Percentiles rank a stretch among this genome's conserved stretches.
Evolutionary conservation across 2,113 vertebrate species (phyloP).

Genomic region (Seriola aureovittata): DNA sequence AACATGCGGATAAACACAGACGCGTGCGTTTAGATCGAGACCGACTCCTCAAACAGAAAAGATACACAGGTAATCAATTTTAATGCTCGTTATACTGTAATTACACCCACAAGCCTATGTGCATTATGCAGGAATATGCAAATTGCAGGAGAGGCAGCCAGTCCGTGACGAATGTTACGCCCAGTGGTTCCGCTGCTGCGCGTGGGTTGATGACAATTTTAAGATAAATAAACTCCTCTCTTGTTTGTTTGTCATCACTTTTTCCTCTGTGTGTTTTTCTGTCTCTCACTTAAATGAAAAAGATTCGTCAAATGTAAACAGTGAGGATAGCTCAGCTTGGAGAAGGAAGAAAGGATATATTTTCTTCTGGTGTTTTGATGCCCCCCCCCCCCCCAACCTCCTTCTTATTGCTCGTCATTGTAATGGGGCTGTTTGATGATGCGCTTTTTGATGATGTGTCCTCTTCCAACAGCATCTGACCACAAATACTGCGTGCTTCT

Average conservation of each 20-base stretch:
- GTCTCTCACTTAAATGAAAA: not conserved
- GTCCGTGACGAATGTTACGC: conserved; percentile 57
- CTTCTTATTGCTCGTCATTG: conserved; percentile 13
- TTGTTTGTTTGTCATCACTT: conserved; percentile 41
- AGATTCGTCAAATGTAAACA: conserved; percentile 12
- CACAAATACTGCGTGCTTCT: conserved; percentile 50
- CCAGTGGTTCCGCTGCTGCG: conserved; percentile 23
- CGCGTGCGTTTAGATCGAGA: conserved; percentile 14
- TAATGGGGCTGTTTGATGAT: conserved; percentile 61
- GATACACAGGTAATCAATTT: conserved; percentile 54
- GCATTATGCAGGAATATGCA: conserved; percentile 65
- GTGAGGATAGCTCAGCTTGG: not conserved
- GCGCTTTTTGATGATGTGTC: conserved; percentile 47
- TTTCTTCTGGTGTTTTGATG: conserved; percentile 6
- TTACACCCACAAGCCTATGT: conserved; percentile 63
- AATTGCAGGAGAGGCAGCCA: conserved; percentile 50
- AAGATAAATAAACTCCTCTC: conserved; percentile 50
- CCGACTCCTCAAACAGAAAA: conserved; percentile 24
- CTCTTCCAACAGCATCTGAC: conserved; percentile 44
- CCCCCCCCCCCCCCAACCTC: not conserved
- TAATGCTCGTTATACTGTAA: conserved; percentile 56
- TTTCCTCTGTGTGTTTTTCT: not conserved
- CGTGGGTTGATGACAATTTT: conserved; percentile 29
- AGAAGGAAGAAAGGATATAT: not conserved
- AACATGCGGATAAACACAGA: conserved; percentile 24